Evolutionary conservation across 2,113 vertebrate genomes (phyloP).

Genomic region (Prunella fulvescens): DNA sequence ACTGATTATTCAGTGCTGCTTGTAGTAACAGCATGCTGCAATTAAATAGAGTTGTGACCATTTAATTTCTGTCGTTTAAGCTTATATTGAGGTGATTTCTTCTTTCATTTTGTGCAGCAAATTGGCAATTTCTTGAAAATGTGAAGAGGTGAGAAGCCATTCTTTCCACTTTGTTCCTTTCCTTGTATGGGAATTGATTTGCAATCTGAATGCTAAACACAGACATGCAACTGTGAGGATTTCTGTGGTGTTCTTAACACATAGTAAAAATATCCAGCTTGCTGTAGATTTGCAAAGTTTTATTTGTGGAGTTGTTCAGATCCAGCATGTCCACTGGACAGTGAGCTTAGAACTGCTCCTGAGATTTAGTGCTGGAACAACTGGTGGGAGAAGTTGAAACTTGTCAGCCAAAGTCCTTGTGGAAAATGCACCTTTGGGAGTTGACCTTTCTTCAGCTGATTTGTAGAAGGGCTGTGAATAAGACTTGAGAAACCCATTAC

Average conservation of each 20-base stretch:
- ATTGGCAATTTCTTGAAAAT: neutral
- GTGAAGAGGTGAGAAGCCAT: neutral
- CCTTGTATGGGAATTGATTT: neutral
- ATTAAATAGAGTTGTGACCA: neutral
- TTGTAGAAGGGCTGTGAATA: neutral
- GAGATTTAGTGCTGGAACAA: neutral
- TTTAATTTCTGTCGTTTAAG: neutral
- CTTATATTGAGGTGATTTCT: neutral
- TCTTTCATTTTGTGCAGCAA: neutral
- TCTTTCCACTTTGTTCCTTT: neutral
- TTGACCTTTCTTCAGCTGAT: neutral
- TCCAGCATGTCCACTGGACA: neutral
- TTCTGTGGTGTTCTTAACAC: neutral
- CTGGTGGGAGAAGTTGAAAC: neutral
- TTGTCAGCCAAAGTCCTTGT: neutral
- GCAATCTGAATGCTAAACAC: neutral
- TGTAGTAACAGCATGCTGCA: neutral
- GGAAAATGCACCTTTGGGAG: neutral
- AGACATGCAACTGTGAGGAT: neutral
- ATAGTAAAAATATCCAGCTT: neutral
- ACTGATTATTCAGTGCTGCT: neutral
- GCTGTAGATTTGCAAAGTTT: neutral
- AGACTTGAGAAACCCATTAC: fast-evolving
- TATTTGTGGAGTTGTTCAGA: neutral
- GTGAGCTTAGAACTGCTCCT: neutral